Evolutionary conservation across 2,888 invertebrate genomes (phyloP).

Genomic region (Ophion ellenae): DNA sequence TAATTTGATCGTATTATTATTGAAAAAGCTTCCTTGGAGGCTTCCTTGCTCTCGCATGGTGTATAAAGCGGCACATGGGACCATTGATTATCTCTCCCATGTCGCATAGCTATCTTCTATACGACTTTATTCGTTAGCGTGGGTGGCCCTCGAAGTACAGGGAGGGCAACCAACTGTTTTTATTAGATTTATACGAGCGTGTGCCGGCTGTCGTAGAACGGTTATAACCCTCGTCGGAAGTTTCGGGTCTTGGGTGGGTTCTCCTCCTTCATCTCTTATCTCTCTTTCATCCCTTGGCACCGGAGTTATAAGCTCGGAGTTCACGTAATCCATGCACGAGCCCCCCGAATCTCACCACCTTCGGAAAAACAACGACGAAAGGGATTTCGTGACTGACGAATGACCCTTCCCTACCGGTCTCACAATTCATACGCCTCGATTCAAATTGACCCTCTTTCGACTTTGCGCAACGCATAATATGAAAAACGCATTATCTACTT

Average conservation of each 20-base stretch:
- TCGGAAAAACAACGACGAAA: slow-evolving; percentile 17
- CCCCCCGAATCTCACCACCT: slow-evolving; percentile 6
- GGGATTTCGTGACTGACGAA: slow-evolving; percentile 20
- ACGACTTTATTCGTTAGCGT: slow-evolving; percentile 44
- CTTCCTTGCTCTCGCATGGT: not conserved
- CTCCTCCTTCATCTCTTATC: slow-evolving; percentile 35
- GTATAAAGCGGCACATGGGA: not conserved
- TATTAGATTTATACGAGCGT: slow-evolving; percentile 71
- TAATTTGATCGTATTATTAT: not conserved
- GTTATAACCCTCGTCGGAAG: slow-evolving; percentile 52
- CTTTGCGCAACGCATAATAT: not conserved
- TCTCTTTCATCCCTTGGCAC: slow-evolving; percentile 27
- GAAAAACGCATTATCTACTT: not conserved
- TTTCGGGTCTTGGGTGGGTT: slow-evolving; percentile 30
- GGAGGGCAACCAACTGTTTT: slow-evolving; percentile 66
- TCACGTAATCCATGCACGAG: slow-evolving; percentile 58
- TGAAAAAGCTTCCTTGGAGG: not conserved
- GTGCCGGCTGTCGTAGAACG: slow-evolving; percentile 55
- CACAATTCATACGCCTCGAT: slow-evolving; percentile 38
- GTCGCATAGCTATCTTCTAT: slow-evolving; percentile 11
- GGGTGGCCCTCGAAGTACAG: slow-evolving; percentile 25
- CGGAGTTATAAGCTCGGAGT: slow-evolving; percentile 29
- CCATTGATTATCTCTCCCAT: slow-evolving; percentile 28
- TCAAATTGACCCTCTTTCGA: slow-evolving; percentile 5
- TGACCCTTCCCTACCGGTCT: slow-evolving; percentile 8